These are phyloP conservation scores for Eupeodes latifasciatus DNA, from an alignment of 2,888 invertebrate genomes.

Conservation along the genomic window DNA sequence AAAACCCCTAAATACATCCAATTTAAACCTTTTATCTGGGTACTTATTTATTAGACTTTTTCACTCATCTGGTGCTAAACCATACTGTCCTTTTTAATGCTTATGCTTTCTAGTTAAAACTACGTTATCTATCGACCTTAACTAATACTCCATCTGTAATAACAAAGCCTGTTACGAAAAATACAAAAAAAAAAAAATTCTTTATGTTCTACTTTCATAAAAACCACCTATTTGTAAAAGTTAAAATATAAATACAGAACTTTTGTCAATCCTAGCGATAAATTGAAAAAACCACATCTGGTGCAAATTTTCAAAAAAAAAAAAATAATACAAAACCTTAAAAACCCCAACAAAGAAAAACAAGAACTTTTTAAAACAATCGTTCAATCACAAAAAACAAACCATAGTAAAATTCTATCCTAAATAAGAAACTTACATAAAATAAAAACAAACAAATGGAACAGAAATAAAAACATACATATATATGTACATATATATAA, in stretches of 20 bases:
- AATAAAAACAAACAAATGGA: slow-evolving; percentile 22
- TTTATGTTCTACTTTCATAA: neutral
- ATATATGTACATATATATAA: no score
- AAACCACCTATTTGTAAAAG: slow-evolving; percentile 25
- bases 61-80: neutral
- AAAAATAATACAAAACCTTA: slow-evolving; percentile 4
- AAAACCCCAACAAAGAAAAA: neutral
- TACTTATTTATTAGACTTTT: neutral
- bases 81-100: neutral
- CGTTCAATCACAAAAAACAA: neutral
- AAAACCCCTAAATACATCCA: neutral
- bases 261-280: slow-evolving; percentile 38
- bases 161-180: neutral
- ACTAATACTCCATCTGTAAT: slow-evolving; percentile 2
- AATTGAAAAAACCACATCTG: slow-evolving; percentile 47
- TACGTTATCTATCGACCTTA: neutral
- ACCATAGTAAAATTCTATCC: slow-evolving; percentile 14
- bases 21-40: neutral
- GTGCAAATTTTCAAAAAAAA: neutral
- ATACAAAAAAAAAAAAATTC: neutral
- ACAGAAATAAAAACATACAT: neutral
- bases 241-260: slow-evolving; percentile 37
- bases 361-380: slow-evolving; percentile 14
- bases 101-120: neutral
- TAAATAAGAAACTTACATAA: slow-evolving; percentile 40